Percentiles rank a stretch among this genome's conserved stretches.
phyloP scores from a whole-genome alignment of 2,888 invertebrate species.

The Drosophila fulvimacula region DNA sequence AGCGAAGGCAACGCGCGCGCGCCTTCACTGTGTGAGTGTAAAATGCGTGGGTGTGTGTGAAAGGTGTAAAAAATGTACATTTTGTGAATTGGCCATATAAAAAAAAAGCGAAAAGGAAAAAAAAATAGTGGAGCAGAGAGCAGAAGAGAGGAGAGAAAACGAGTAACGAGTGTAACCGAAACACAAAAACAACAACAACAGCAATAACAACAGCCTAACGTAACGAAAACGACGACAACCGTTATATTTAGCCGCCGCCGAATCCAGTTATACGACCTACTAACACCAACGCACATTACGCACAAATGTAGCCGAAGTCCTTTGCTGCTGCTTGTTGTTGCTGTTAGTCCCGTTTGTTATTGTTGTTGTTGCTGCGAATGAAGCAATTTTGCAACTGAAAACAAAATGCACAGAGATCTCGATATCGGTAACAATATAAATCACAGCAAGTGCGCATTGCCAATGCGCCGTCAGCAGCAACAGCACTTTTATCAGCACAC shows the following conservation, averaged over 20 bases:
- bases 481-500: constrained; percentile 73
- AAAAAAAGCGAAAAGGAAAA: constrained; percentile 39
- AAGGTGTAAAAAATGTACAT: constrained; percentile 78
- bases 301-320: constrained; percentile 56
- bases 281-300: constrained; percentile 64
- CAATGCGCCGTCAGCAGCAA: constrained; percentile 62
- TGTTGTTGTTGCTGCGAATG: constrained; percentile 19
- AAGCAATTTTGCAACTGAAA: constrained; percentile 41
- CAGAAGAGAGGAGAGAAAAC: constrained; percentile 47
- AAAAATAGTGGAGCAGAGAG: constrained; percentile 16
- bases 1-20: constrained; percentile 59
- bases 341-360: constrained; percentile 47
- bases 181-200: constrained; percentile 37
- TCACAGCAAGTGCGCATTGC: constrained; percentile 58
- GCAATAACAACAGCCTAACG: constrained; percentile 45
- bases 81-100: constrained; percentile 75
- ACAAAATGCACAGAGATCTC: constrained; percentile 73
- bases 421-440: constrained; percentile 57
- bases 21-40: constrained; percentile 59
- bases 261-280: constrained; percentile 62
- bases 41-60: constrained; percentile 75
- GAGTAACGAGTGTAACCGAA: constrained; percentile 73
- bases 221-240: constrained; percentile 59
- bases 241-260: constrained; percentile 76
- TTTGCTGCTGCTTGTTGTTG: constrained; percentile 38